Evolutionary conservation across 2,888 invertebrate species (phyloP).

Genomic region (Diarsia dahlii): DNA sequence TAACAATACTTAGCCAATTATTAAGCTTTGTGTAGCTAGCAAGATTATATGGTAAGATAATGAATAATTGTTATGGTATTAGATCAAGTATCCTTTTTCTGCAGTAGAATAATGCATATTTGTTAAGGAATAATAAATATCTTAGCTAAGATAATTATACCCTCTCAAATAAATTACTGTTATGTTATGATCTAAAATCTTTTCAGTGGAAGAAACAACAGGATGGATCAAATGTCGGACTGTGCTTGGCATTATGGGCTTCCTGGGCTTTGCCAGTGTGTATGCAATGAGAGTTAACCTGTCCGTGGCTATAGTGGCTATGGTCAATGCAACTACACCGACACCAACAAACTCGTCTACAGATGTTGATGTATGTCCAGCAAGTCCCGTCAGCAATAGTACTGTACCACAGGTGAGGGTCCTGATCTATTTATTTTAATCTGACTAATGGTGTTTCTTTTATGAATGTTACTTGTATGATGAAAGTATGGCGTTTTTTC

Average conservation of each 20-base stretch:
- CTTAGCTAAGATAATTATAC: background rate
- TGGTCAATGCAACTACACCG: conserved; percentile 95
- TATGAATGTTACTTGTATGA: background rate
- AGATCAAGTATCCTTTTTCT: conserved; percentile 3
- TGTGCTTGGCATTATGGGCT: conserved; percentile 95
- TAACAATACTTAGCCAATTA: background rate
- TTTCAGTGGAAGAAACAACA: conserved; percentile 91
- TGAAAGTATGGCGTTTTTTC: background rate
- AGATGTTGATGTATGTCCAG: conserved; percentile 92
- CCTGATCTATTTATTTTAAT: conserved; percentile 1
- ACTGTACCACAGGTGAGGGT: conserved; percentile 83
- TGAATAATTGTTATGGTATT: background rate
- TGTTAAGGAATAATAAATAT: background rate
- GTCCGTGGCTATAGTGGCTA: conserved; percentile 98
- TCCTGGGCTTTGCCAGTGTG: conserved; percentile 96
- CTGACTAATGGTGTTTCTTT: background rate
- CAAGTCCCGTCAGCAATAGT: conserved; percentile 82
- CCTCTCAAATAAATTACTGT: background rate
- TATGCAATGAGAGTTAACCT: conserved; percentile 98
- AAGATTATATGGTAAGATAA: conserved; percentile 22
- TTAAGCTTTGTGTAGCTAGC: conserved; percentile 18
- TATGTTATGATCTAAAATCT: background rate
- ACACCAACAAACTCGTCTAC: conserved; percentile 87
- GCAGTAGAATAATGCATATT: background rate
- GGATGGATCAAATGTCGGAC: conserved; percentile 94